A percentile compares a stretch with the other conserved stretches of the same genome.
Conservation (phyloP, 2,888 invertebrate genomes). For the Drosophila phalerata region DNA sequence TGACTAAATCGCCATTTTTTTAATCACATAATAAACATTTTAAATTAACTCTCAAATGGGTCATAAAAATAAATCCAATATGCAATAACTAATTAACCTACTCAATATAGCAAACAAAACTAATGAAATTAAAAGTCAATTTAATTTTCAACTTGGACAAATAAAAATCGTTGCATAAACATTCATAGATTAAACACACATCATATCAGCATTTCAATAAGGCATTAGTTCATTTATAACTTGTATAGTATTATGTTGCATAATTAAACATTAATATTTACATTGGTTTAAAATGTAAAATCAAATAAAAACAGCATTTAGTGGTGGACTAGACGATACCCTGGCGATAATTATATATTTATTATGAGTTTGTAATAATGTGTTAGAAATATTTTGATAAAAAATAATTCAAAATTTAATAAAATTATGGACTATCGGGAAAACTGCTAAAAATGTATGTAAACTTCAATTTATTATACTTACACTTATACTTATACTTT, state of each 20-base stretch:
- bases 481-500: too few relatives aligned
- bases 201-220: constrained; percentile 31
- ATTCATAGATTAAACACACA: constrained; percentile 42
- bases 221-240: constrained; percentile 28
- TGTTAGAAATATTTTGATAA: too few relatives aligned
- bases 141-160: constrained; percentile 50
- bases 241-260: constrained; percentile 39
- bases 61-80: constrained; percentile 52
- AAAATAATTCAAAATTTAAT: too few relatives aligned
- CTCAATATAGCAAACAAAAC: constrained; percentile 32
- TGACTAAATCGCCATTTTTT: constrained; percentile 12
- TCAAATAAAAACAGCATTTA: not conserved
- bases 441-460: too few relatives aligned
- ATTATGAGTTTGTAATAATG: too few relatives aligned
- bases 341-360: not conserved
- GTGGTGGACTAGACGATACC: not conserved
- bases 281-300: constrained; percentile 18
- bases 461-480: too few relatives aligned
- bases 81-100: constrained; percentile 45
- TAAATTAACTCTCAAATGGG: constrained; percentile 9
- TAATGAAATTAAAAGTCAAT: constrained; percentile 77
- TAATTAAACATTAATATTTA: constrained; percentile 63
- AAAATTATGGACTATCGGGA: not conserved
- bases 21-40: constrained; percentile 1
- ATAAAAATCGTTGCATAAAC: constrained; percentile 40